Evolutionary conservation across 1,140 invertebrate genomes (phyloP), one percentile per base, ranked within the genome.

Genomic region (Laupala kohalensis): DNA sequence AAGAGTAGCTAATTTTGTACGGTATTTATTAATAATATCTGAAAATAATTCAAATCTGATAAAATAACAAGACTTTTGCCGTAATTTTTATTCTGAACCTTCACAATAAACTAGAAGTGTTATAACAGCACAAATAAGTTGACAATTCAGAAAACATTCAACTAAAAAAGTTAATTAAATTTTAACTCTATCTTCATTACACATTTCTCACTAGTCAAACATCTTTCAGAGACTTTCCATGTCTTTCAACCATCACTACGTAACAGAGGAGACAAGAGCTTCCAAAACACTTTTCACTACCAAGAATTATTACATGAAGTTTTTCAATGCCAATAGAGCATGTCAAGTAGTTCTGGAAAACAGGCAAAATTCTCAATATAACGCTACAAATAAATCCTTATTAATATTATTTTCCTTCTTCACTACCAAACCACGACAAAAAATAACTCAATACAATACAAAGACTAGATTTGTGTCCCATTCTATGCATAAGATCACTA

Each of bases 11-110:
- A 98, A 81, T 78, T 89, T 90, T 28, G 87, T 86, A 71, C 87
- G 84, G 78, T 95, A 98, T 79, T 97, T 97, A 25, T 87, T 87
- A 65, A 98, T 86, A 70, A 98, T 95, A 75, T 97, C 87, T 86
- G 76, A 24, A 80, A 79, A 65, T 25, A n/a, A 71, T 6, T 12
- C 13, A 65, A 25, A 0, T 65, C 9, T 24, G 5, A n/a, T 4
- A 5, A 27, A 68, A 2, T 23, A 28, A 19, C 13, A 24, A 6
- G n/a, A 24, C 4, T 0, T 24, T 0, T 23, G 19, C 1, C 13
- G 1, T 23, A 66, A 26, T 26, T 6, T 66, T 19, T 27, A 4
- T 68, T 13, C 4, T 0, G 9, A 12, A 19, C 4, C 3, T 23
- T 1, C 12, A 27, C 9, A 4, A 27, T n/a, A 30, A 28, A 25